Conservation (phyloP, 2,797 vertebrate species). For the Xiphorhynchus erythropygius region DNA sequence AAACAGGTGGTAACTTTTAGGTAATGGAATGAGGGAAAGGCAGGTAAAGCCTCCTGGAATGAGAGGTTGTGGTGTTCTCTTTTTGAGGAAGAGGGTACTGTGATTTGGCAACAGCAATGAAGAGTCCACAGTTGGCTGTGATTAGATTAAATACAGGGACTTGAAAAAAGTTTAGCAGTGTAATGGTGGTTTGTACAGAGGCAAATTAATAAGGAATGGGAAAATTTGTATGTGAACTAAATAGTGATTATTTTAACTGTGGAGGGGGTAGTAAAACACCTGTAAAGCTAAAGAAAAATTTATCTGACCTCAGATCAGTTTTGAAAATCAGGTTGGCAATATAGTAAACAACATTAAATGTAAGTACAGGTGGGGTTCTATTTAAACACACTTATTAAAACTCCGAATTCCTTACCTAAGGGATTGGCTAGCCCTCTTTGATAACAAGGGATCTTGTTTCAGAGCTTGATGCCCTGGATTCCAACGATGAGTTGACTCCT, state of each 20-base stretch:
- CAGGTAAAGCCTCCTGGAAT: not conserved
- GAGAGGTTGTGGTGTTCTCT: not conserved
- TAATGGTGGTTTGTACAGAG: not conserved
- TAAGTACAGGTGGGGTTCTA: not conserved
- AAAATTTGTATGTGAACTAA: not conserved
- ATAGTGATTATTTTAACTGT: not conserved
- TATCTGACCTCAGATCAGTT: not conserved
- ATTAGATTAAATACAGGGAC: not conserved
- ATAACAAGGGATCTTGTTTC: slow-evolving; percentile 42
- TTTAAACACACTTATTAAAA: not conserved
- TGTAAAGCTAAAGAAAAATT: not conserved
- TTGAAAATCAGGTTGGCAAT: not conserved
- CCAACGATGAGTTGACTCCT: slow-evolving; percentile 92
- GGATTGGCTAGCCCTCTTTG: not conserved
- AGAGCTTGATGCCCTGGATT: slow-evolving; percentile 94
- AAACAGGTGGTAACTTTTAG: not conserved
- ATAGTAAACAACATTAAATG: not conserved
- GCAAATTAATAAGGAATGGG: not conserved
- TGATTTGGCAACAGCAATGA: not conserved
- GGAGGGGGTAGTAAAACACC: not conserved
- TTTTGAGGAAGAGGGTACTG: not conserved
- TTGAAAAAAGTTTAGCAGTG: not conserved
- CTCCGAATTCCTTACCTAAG: not conserved
- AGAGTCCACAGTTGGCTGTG: not conserved
- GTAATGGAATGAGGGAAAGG: not conserved